Evolutionary conservation across 2,888 invertebrate genomes (phyloP), one percentile per base, ranked within the genome.

Genomic region (Cordilura impudica): DNA sequence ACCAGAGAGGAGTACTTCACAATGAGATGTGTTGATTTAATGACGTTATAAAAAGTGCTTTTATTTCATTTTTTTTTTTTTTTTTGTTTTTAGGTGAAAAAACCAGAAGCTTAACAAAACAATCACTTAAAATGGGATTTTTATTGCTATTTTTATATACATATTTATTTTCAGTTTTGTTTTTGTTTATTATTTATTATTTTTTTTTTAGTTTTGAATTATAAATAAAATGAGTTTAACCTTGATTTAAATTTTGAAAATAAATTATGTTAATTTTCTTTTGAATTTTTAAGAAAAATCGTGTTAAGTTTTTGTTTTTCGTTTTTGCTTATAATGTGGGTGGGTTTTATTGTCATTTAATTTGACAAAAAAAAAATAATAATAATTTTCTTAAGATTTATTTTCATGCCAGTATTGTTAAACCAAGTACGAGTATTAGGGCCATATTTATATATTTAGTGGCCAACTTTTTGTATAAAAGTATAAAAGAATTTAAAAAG

Each of bases 1-100:
- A 39, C 1, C 12, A n/a, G n/a, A 39, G 35, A 16, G 2, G 26
- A 35, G 29, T 53, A 60, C 43, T 26, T 56, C 56, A 60, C 10
- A 45, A 26, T 10, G 7, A 71, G 31, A 71, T 67, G 85, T 86
- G 81, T 77, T 78, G 39, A 72, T 58, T 49, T 65, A 58, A 58
- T 51, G 39, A 35, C 45, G 47, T 10, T 31, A 61, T 54, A 39
- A 66, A 51, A 66, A 66, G 2, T 35, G 7, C 10, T 39, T 39
- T 39, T 39, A 39, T 26, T 26, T 26, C 6, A 26, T 39, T 39
- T 39, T 39, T n/a, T n/a, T 19, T 35, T 56, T 39, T 39, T n/a
- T 18, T n/a, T 19, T 1, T 45, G 0, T 4, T 2, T 5, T 51
- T 26, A 23, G 7, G 14, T 26, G 26, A 58, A 58, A 66, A 45